A percentile compares a stretch with the other conserved stretches of the same genome.
These are phyloP conservation scores for Chelonus formosanus DNA, from an alignment of 2,888 invertebrate genomes.

Conservation along the genomic window DNA sequence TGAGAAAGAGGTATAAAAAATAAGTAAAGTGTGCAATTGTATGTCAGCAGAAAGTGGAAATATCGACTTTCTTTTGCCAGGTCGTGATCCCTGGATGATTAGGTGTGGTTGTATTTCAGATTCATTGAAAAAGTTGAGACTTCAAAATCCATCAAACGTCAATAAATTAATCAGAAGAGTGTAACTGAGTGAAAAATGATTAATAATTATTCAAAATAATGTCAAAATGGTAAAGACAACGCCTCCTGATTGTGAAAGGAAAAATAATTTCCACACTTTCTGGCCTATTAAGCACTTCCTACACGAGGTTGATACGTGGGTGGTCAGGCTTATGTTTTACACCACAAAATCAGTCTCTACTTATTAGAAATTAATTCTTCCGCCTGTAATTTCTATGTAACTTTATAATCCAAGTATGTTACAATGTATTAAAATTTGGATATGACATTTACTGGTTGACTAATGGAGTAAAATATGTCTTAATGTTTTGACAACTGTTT, in stretches of 20 bases:
- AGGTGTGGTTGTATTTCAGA: constrained; percentile 7
- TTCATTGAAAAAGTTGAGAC: not conserved
- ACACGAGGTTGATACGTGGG: constrained; percentile 32
- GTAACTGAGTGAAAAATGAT: too few relatives aligned
- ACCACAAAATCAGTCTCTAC: constrained; percentile 13
- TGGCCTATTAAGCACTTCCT: constrained; percentile 39
- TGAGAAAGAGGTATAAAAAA: not conserved
- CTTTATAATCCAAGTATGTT: not conserved
- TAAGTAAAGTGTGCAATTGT: constrained; percentile 1
- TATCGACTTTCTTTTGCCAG: constrained; percentile 36
- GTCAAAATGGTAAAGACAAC: constrained; percentile 5
- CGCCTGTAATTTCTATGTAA: not conserved
- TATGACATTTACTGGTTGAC: not conserved
- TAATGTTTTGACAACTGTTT: constrained; percentile 8
- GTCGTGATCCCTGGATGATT: constrained; percentile 38
- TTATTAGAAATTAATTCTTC: constrained; percentile 15
- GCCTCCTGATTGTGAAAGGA: constrained; percentile 18
- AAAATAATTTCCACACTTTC: constrained; percentile 29
- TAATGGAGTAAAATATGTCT: constrained; percentile 4
- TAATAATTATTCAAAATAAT: not conserved
- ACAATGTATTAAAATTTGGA: not conserved
- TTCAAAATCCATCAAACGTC: too few relatives aligned
- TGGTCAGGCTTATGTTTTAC: constrained; percentile 13
- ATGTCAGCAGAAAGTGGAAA: constrained; percentile 38
- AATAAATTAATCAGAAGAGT: too few relatives aligned